A percentile compares a stretch with the other conserved stretches of the same genome.
Conservation (phyloP, 1,140 invertebrate genomes). For the Drosophila eugracilis region DNA sequence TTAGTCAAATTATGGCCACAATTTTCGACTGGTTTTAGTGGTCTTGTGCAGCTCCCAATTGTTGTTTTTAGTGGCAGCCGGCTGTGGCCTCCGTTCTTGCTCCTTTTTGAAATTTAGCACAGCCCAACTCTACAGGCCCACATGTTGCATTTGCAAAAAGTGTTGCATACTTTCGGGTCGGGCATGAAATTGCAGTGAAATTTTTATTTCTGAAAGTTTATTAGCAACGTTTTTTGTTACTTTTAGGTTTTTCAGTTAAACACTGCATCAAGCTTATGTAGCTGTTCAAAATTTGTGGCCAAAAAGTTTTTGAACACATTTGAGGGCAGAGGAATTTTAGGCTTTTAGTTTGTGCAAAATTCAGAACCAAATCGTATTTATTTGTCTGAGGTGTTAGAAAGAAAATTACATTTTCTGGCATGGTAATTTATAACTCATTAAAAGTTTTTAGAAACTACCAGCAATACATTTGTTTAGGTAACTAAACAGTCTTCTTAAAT, state of each 20-base stretch:
- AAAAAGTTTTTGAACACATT: slow-evolving; percentile 18
- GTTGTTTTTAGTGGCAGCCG: slow-evolving; percentile 58
- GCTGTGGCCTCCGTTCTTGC: slow-evolving; percentile 14
- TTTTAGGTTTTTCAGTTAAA: slow-evolving; percentile 20
- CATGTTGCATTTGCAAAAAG: slow-evolving; percentile 40
- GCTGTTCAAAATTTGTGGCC: slow-evolving; percentile 11
- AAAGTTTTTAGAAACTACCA: neutral
- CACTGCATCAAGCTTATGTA: slow-evolving; percentile 11
- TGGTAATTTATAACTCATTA: slow-evolving; percentile 3
- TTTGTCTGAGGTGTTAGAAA: neutral
- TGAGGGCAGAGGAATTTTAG: neutral
- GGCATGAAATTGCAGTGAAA: slow-evolving; percentile 15
- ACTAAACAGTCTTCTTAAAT: neutral
- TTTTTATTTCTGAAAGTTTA: slow-evolving; percentile 31
- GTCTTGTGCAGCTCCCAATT: slow-evolving; percentile 51
- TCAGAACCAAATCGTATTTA: neutral
- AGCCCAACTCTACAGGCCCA: no score
- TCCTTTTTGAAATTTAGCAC: slow-evolving; percentile 6
- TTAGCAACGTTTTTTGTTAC: slow-evolving; percentile 22
- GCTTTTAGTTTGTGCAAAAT: neutral
- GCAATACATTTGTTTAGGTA: slow-evolving; percentile 1
- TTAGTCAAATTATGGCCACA: slow-evolving; percentile 81
- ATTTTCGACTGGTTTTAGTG: slow-evolving; percentile 65
- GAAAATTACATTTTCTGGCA: neutral
- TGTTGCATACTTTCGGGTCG: slow-evolving; percentile 58